Base-by-base conservation (phyloP, 2,113 vertebrate genomes). In the Salvelinus fontinalis region DNA sequence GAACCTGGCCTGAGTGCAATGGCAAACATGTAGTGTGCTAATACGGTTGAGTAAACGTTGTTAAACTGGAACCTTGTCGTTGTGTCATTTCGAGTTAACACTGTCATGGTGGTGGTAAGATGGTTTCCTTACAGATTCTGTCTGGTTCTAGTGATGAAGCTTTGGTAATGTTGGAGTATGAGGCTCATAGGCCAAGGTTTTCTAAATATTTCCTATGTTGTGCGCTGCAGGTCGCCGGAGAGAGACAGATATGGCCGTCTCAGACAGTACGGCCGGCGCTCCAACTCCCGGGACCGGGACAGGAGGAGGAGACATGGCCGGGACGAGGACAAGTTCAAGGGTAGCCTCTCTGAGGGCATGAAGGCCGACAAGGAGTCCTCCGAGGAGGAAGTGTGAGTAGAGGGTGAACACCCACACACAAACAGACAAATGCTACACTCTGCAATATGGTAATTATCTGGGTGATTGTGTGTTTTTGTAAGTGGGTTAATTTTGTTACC, bases 281-380 rank as follows among this genome's bases (percentile, higher is more conserved):
- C 96, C 13, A 92, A 84, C 27, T 98, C 97, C 14, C 94, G 95
- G 0, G 95, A 94, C 22, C 75, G 91, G 0, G 48, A 94, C 57
- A 94, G 95, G 67, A 93, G 95, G 8, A 94, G 95, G 66, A 91
- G 96, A 73, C 94, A 95, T 78, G 96, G 93, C 91, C 94, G 95
- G 89, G 97, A 99, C 70, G 97, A 99, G 92, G 98, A 99, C 87
- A 99, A 97, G 90, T 99, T 97, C 89, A 99, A 99, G 90, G 98
- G 98, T 68, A 99, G 97, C 77, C 95, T 99, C 60, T 99, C 98
- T 13, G 98, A 99, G 90, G 98, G 98, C 74, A 99, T 99, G 98
- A 99, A 99, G 84, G 93, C 85, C 0, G 97, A 97, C 82, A 94
- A 97, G 79, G 98, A 99, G 39, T 97, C 97, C 69, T 98, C 97